Percentiles rank a stretch among this genome's conserved stretches.
phyloP scores from a whole-genome alignment of 2,888 invertebrate species.

The Tanypteryx hageni region DNA sequence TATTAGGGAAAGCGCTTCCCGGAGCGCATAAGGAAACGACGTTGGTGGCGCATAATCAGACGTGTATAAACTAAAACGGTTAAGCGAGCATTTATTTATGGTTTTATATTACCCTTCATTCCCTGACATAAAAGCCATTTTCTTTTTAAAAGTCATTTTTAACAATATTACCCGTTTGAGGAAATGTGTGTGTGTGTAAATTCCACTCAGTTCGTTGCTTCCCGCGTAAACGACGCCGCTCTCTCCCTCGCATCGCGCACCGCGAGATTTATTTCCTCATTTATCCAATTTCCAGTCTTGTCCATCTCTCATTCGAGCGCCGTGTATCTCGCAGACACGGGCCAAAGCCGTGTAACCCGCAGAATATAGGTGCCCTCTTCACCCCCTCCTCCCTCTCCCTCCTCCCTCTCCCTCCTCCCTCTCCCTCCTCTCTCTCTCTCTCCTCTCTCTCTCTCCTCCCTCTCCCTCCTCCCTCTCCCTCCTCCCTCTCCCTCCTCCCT shows the following conservation, averaged over 20 bases:
- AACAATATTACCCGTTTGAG: no score
- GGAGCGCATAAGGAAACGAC: neutral
- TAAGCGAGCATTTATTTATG: neutral
- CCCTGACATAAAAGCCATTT: no score
- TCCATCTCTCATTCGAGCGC: neutral
- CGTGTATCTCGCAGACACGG: neutral
- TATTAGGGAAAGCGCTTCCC: neutral
- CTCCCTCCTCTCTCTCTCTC: no score
- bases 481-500: no score
- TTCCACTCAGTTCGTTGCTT: neutral
- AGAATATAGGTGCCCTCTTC: neutral
- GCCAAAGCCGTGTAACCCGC: neutral
- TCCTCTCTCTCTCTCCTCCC: no score
- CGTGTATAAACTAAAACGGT: neutral
- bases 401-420: no score
- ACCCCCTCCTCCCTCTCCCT: neutral
- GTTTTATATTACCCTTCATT: no score
- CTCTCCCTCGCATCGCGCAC: neutral
- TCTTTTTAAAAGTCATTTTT: no score
- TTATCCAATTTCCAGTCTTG: neutral
- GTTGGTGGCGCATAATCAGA: constrained; percentile 5
- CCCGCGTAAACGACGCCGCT: neutral
- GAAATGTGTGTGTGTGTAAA: no score
- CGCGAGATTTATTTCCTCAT: neutral
- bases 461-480: no score